A percentile compares a stretch with the other conserved stretches of the same genome.
These are phyloP conservation scores for Zeugodacus cucurbitae DNA, from an alignment of 1,140 invertebrate genomes.

Conservation along the genomic window DNA sequence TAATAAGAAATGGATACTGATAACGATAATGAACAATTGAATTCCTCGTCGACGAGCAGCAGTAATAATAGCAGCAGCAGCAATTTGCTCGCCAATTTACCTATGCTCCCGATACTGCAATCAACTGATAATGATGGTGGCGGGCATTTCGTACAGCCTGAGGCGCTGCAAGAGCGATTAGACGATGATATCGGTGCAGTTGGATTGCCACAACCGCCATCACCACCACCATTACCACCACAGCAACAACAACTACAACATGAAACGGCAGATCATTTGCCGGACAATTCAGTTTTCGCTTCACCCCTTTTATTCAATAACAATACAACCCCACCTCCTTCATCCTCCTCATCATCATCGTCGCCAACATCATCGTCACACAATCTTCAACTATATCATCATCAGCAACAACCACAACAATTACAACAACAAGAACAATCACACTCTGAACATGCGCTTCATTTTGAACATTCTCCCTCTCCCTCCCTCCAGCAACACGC, in stretches of 20 bases:
- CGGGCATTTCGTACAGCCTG: background rate
- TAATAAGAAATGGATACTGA: conserved; percentile 46
- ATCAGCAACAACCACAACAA: conserved; percentile 33
- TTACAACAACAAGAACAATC: background rate
- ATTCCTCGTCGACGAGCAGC: conserved; percentile 58
- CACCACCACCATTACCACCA: background rate
- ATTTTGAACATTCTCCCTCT: conserved; percentile 39
- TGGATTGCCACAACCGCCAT: background rate
- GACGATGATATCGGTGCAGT: background rate
- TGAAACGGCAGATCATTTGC: conserved; percentile 25
- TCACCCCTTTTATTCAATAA: conserved; percentile 47
- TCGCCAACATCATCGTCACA: conserved; percentile 39
- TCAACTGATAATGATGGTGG: conserved; percentile 42
- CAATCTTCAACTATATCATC: conserved; percentile 44
- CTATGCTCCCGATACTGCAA: conserved; percentile 47
- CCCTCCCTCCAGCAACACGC: conserved; percentile 45
- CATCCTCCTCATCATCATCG: conserved; percentile 44
- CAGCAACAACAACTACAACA: conserved; percentile 40
- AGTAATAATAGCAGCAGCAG: conserved; percentile 51
- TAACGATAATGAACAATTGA: conserved; percentile 54
- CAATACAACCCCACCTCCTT: conserved; percentile 42
- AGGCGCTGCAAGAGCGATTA: background rate
- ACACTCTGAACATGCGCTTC: conserved; percentile 36
- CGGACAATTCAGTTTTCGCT: conserved; percentile 41
- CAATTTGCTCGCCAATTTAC: conserved; percentile 50